Base-by-base conservation (phyloP, 2,113 vertebrate species). In the Calypte anna region DNA sequence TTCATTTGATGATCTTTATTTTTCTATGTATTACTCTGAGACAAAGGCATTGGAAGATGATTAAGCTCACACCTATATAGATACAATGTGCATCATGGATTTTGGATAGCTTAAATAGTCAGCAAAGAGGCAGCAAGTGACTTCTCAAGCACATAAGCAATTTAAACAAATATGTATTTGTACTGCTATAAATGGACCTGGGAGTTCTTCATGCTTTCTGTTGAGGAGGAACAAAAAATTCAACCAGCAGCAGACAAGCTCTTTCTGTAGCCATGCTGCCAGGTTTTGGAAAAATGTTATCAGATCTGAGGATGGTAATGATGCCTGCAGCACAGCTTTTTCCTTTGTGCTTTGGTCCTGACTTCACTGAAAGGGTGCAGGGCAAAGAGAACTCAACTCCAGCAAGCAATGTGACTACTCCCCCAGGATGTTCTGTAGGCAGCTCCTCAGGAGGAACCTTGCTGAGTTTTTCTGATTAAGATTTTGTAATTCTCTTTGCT, bases 391-490 rank as follows among this genome's bases (percentile, higher is more conserved):
- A 15, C 46, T 74, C 38, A 46, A 28, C 59, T 76, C 38, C 66
- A 58, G 43, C 3, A 15, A 79, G 51, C 3, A 33, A 55, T 73
- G 30, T 1, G 40, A 40, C 40, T 1, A 50, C 67, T 82, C 25
- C 27, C 62, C 43, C 6, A 22, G 58, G 66, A 55, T 9, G 23
- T 82, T 91, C 73, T 79, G 54, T 51, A 55, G 36, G 62, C 62
- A 85, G 31, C 4, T 93, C 24, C 62, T 89, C 20, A n/a, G 27
- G n/a, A 68, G 44, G 21, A 92, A 21, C 44, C 67, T 91, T 87
- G 58, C 74, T 89, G 83, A 79, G 84, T 76, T 95, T 82, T 86
- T 58, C 58, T 92, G 88, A 84, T 88, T 80, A 87, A 80, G 87
- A 69, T 77, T 86, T 95, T 91, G 38, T 62, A 87, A 91, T 89